Evolutionary conservation across 2,797 vertebrate genomes (phyloP).

Genomic region (Pogoniulus pusillus): DNA sequence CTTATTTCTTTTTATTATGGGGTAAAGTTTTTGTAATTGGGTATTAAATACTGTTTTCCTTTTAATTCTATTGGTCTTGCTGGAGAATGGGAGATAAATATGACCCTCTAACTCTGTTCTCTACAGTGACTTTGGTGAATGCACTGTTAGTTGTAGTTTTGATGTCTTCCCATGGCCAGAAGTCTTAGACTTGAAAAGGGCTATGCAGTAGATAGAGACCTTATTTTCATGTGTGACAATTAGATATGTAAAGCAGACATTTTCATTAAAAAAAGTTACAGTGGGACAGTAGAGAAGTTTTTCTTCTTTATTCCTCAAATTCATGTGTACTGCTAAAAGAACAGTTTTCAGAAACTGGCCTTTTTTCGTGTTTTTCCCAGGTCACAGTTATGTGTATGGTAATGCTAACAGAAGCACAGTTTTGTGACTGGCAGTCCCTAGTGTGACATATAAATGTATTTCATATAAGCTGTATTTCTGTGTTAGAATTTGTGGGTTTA

Average conservation of each 20-base stretch:
- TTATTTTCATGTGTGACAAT: not conserved
- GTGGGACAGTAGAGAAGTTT: no score
- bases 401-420: not conserved
- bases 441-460: not conserved
- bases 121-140: not conserved
- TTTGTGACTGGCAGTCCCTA: not conserved
- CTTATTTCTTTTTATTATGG: not conserved
- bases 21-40: not conserved
- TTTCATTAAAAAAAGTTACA: not conserved
- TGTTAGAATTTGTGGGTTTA: not conserved
- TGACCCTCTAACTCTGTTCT: not conserved
- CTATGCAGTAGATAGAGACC: not conserved
- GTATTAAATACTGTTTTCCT: not conserved
- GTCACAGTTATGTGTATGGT: not conserved
- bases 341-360: not conserved
- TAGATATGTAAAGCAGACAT: not conserved
- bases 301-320: no score
- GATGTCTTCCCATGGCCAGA: not conserved
- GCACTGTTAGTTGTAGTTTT: not conserved
- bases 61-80: not conserved
- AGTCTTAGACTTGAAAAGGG: not conserved
- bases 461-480: not conserved
- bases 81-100: not conserved
- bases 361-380: not conserved
- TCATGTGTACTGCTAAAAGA: not conserved